Evolutionary conservation across 2,113 vertebrate genomes (phyloP).

Genomic region (Periophthalmodon schlosseri): DNA sequence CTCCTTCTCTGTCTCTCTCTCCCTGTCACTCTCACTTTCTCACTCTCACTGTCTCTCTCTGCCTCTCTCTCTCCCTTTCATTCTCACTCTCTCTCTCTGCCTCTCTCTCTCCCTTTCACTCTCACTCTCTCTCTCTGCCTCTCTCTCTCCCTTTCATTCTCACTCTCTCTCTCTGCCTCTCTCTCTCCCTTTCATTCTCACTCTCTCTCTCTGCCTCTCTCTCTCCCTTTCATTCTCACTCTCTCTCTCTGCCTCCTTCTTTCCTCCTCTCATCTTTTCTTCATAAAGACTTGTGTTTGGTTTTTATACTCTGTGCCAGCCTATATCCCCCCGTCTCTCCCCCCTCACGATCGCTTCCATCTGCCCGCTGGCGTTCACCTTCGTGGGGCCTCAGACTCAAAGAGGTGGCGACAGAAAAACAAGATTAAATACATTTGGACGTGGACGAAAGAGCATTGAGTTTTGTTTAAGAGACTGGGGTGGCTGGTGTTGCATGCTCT

Average conservation of each 20-base stretch:
- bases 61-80: conserved; percentile 18
- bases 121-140: neutral
- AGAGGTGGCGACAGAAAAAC: conserved; percentile 32
- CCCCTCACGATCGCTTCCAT: conserved; percentile 53
- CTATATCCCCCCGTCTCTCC: conserved; percentile 41
- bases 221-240: conserved; percentile 8
- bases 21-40: too few relatives aligned
- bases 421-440: conserved; percentile 45
- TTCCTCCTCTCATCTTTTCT: conserved; percentile 17
- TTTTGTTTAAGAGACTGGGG: conserved; percentile 36
- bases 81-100: neutral
- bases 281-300: conserved; percentile 4
- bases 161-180: too few relatives aligned
- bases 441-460: conserved; percentile 20
- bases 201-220: conserved; percentile 16
- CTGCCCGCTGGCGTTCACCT: conserved; percentile 42
- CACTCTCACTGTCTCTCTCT: too few relatives aligned
- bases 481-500: conserved; percentile 22
- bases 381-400: conserved; percentile 28
- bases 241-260: conserved; percentile 11
- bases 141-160: neutral
- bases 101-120: too few relatives aligned
- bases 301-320: conserved; percentile 21
- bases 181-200: conserved; percentile 11
- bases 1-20: too few relatives aligned